Percentiles rank a stretch among this genome's conserved stretches.
phyloP scores from a whole-genome alignment of 2,113 vertebrate species.

The Rana temporaria region DNA sequence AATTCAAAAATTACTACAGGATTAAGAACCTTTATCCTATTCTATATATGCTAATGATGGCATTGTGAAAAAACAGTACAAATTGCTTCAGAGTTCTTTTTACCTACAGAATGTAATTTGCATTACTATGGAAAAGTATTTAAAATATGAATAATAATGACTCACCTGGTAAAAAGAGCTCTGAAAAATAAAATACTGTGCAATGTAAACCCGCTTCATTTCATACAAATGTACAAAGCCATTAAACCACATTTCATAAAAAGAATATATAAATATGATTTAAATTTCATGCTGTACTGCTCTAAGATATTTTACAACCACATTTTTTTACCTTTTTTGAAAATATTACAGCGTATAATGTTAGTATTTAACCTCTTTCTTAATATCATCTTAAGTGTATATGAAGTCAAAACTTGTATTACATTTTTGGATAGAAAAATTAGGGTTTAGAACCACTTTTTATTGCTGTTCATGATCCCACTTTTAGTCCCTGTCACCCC shows the following conservation, averaged over 20 bases:
- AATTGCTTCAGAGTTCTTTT: conserved; percentile 6
- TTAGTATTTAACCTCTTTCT: no score
- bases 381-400: no score
- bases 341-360: no score
- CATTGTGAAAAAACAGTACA: conserved; percentile 12
- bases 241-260: not conserved
- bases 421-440: no score
- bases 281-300: conserved; percentile 5
- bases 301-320: not conserved
- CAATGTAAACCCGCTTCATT: conserved; percentile 7
- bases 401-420: no score
- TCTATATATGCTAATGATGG: not conserved
- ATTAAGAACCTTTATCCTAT: conserved; percentile 16
- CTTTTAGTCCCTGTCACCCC: no score
- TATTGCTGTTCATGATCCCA: no score
- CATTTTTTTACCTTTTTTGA: no score
- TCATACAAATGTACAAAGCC: conserved; percentile 7
- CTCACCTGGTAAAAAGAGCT: conserved; percentile 4
- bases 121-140: conserved; percentile 12
- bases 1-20: conserved; percentile 16
- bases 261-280: not conserved
- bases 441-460: no score
- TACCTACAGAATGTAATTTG: conserved; percentile 26
- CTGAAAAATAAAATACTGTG: not conserved
- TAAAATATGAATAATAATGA: conserved; percentile 37